Conservation (phyloP, 2,797 vertebrate species). For the Hipposideros larvatus region DNA sequence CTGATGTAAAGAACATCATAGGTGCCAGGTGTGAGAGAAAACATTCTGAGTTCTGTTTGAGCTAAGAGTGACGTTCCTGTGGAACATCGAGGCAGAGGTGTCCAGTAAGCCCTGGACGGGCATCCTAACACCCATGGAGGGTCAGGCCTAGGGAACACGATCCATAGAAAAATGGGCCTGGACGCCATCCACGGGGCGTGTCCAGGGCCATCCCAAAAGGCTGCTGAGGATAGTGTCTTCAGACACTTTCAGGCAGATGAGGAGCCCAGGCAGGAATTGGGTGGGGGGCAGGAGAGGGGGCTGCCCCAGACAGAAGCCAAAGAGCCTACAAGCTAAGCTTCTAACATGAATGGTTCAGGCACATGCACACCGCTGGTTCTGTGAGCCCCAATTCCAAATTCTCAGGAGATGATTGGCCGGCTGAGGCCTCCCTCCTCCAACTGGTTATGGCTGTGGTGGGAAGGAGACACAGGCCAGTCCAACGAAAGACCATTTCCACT, state of each 20-base stretch:
- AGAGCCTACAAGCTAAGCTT: neutral
- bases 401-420: neutral
- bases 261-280: neutral
- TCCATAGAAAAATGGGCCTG: neutral
- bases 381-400: neutral
- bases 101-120: neutral
- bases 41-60: neutral
- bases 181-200: neutral
- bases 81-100: neutral
- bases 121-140: neutral
- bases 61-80: neutral
- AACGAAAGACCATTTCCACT: neutral
- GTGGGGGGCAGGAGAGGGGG: accelerated
- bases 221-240: neutral
- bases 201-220: neutral
- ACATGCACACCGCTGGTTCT: neutral
- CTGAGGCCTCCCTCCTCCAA: neutral
- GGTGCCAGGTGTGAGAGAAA: neutral
- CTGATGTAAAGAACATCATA: neutral
- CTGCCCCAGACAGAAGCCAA: neutral
- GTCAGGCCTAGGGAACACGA: neutral
- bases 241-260: neutral
- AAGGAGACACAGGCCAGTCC: neutral
- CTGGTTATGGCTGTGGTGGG: neutral
- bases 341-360: no score